phyloP scores from a whole-genome alignment of 1,140 invertebrate species.

The Hypothenemus hampei region DNA sequence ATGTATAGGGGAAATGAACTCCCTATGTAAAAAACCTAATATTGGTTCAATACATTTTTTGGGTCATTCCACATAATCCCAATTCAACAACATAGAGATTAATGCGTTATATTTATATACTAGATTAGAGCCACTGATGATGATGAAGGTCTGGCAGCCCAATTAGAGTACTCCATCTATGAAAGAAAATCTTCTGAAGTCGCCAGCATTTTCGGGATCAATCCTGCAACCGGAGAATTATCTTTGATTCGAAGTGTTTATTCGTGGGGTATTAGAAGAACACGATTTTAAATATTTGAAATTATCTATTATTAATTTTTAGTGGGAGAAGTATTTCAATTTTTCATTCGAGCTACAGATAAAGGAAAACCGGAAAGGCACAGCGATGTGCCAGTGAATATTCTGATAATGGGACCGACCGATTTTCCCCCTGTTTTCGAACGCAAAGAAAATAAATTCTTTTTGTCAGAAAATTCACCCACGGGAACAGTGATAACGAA shows the following conservation, averaged over 20 bases:
- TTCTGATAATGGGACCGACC: constrained; percentile 66
- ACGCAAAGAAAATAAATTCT: constrained; percentile 67
- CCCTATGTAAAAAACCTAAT: background rate
- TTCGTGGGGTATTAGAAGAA: background rate
- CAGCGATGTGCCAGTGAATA: constrained; percentile 72
- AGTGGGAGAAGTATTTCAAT: constrained; percentile 79
- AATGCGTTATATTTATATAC: constrained; percentile 39
- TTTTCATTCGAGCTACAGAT: constrained; percentile 84
- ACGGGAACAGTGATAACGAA: constrained; percentile 62
- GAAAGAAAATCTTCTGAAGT: constrained; percentile 55
- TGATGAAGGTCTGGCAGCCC: constrained; percentile 57
- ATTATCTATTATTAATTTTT: constrained; percentile 13
- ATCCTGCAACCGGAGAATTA: constrained; percentile 60
- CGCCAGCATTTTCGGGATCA: constrained; percentile 57
- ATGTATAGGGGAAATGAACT: background rate
- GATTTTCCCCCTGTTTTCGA: constrained; percentile 69
- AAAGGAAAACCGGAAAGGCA: constrained; percentile 63
- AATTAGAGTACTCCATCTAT: constrained; percentile 64
- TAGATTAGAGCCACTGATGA: constrained; percentile 58
- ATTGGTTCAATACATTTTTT: background rate
- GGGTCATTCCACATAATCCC: background rate
- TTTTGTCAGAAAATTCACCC: constrained; percentile 71
- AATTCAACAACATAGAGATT: background rate
- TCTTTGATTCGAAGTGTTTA: constrained; percentile 22
- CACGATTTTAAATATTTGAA: background rate